Evolutionary conservation across 2,888 invertebrate species (phyloP), one percentile per base, ranked within the genome.

Genomic region (Sthenelais limicola): DNA sequence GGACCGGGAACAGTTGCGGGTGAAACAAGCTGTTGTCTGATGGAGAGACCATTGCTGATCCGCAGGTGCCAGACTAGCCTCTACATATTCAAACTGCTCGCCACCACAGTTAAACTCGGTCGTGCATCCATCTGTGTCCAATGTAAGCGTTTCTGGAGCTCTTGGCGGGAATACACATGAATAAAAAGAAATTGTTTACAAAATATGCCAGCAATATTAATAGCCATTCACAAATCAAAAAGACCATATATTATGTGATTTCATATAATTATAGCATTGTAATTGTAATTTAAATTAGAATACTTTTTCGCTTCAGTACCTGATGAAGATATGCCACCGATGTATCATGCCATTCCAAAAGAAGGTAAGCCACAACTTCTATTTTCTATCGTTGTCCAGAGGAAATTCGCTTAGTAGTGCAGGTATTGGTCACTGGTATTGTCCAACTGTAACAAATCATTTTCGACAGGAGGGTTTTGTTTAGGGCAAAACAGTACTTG

Each of bases 311-410:
- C 24, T 38, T 3, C 48, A 68, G 68, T 48, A 15, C 47, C 47
- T 28, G 68, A 48, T 48, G 68, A 68, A 48, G 28, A 28, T 1
- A 49, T 68, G 4, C 48, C 28, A 30, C 26, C 30, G 5, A 26
- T 28, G 3, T 68, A 68, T 49, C 48, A 26, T 24, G 68, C 68
- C 48, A 68, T 68, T 21, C 48, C 68, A 4, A 47, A 35, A 9
- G 21, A 48, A 56, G 24, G 56, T 56, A 32, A 56, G 56, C 35
- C 15, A 26, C 9, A 28, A 30, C 24, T n/a, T n/a, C n/a, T n/a
- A n/a, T n/a, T n/a, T n/a, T n/a, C n/a, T n/a, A n/a, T n/a, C n/a
- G n/a, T n/a, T n/a, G n/a, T n/a, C n/a, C n/a, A n/a, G n/a, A n/a
- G n/a, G n/a, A n/a, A n/a, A n/a, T n/a, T n/a, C n/a, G n/a, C n/a